Evolutionary conservation across 2,888 invertebrate species (phyloP), one percentile per base, ranked within the genome.

Genomic region (Yponomeuta plumbellus): DNA sequence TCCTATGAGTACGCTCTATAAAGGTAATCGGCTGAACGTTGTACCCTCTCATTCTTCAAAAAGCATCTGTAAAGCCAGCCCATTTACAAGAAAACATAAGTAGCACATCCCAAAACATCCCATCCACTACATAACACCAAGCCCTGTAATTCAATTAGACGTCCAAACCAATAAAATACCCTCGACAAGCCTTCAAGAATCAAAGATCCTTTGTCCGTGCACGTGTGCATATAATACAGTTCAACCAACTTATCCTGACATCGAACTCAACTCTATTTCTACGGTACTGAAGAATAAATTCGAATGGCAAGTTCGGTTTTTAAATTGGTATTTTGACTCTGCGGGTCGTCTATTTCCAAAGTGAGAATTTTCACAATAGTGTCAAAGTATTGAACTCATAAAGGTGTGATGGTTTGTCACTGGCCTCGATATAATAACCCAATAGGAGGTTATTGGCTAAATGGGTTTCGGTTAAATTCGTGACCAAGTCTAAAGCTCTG

Each of bases 111-210:
- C 17, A 52, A 5, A 52, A 52, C 44, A 17, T 52, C 44, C 44
- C 44, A 52, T 44, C 44, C 44, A 44, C 44, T 52, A 52, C 44
- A 52, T 52, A 52, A 52, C 44, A 52, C 58, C 44, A 64, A 40
- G 77, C 77, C 80, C 80, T 75, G 82, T 88, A 89, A 90, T 90
- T 90, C 84, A 89, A 90, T 90, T 89, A 89, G 82, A 78, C 76
- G 77, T 74, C 72, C 73, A 80, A 56, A 77, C 81, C 59, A 66
- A 66, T 84, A 81, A 86, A 86, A 87, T 85, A 81, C 84, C 79
- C 80, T 80, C 85, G 87, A 84, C 84, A 84, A 78, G 79, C 78
- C 78, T 74, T 64, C 61, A 34, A 61, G 61, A 61, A 61, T 26
- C 26, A 61, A 61, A 61, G 61, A 3, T 26, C 61, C 23, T 86